Evolutionary conservation across 2,797 vertebrate genomes (phyloP).

Genomic region (Alcedo quadribrachys): DNA sequence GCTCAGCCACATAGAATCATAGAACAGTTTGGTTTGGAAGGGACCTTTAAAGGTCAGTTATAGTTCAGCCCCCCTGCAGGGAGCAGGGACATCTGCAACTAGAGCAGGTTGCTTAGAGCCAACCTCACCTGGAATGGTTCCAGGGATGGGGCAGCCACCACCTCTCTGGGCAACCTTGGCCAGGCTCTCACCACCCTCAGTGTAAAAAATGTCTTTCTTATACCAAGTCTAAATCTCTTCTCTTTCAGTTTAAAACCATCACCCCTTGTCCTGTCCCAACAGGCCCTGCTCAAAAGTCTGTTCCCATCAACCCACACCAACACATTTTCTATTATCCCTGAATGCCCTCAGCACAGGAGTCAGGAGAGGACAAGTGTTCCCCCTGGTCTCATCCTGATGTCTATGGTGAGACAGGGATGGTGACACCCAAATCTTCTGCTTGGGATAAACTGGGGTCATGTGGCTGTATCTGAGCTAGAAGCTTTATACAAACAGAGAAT

Average conservation of each 20-base stretch:
- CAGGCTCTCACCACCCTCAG: background rate
- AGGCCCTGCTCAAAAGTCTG: background rate
- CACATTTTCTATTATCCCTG: background rate
- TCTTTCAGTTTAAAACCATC: background rate
- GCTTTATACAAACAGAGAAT: background rate
- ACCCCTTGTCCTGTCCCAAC: background rate
- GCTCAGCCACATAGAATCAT: background rate
- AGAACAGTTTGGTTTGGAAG: background rate
- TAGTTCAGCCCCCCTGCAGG: background rate
- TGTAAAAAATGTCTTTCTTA: background rate
- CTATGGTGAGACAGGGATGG: background rate
- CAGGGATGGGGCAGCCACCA: background rate
- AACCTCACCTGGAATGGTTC: background rate
- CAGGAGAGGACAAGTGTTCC: background rate
- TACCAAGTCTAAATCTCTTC: background rate
- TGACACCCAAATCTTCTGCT: background rate
- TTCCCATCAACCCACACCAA: background rate
- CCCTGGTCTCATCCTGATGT: fast-evolving
- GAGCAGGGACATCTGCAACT: background rate
- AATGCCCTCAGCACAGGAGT: background rate
- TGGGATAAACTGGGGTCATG: background rate
- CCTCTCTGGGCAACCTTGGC: background rate
- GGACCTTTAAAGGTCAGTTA: background rate
- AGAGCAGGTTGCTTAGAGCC: background rate
- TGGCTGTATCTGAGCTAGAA: background rate